Evolutionary conservation across 2,797 vertebrate genomes (phyloP).

Genomic region (Limnodromus scolopaceus): DNA sequence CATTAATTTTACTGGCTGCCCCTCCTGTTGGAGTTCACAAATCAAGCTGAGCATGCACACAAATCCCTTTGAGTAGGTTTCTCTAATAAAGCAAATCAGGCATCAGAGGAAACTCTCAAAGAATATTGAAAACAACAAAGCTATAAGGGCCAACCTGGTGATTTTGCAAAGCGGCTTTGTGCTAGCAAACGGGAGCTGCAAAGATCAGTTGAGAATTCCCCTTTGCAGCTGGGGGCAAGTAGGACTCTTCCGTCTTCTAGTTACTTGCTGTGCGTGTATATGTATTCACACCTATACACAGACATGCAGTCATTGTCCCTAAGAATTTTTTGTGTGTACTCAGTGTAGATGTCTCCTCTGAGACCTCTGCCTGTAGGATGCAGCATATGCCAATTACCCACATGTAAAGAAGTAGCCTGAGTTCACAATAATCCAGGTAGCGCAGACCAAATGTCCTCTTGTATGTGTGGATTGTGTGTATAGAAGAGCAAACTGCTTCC

Average conservation of each 20-base stretch:
- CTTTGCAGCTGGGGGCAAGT: background rate
- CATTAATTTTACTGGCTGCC: slow-evolving; percentile 72
- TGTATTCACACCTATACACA: too few species aligned
- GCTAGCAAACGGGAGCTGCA: background rate
- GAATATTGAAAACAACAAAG: slow-evolving; percentile 37
- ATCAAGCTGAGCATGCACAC: slow-evolving; percentile 67
- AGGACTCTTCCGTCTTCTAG: background rate
- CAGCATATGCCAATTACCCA: background rate
- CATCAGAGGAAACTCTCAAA: slow-evolving; percentile 38
- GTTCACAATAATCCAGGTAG: background rate
- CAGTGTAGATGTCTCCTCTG: background rate
- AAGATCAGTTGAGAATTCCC: background rate
- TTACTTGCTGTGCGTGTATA: background rate
- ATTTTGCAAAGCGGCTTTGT: background rate
- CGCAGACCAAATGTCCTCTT: background rate
- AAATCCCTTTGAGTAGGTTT: slow-evolving; percentile 65
- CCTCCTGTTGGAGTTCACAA: slow-evolving; percentile 72
- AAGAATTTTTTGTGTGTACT: accelerated
- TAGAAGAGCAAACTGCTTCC: background rate
- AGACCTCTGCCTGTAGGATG: background rate
- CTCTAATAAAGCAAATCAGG: slow-evolving; percentile 58
- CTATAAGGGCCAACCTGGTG: background rate
- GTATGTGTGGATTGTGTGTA: background rate
- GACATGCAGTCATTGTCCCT: accelerated
- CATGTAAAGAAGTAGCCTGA: background rate